Conservation (phyloP, 2,797 vertebrate genomes). For the Agapornis canus region DNA sequence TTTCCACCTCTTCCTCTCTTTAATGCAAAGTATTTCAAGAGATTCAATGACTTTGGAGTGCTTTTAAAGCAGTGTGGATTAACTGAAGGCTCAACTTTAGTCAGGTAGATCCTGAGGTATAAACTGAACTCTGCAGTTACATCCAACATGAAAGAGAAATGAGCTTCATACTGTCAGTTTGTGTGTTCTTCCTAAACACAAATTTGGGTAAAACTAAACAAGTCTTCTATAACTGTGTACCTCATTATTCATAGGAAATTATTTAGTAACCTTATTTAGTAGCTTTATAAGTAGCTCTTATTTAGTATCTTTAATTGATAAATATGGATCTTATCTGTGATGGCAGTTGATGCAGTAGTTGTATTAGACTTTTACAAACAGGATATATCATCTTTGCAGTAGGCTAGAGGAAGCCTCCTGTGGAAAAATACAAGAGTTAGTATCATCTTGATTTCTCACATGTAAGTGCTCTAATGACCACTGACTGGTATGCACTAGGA, state of each 20-base stretch:
- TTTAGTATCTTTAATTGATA: not conserved
- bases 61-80: not conserved
- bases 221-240: not conserved
- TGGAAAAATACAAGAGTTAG: not conserved
- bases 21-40: not conserved
- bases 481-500: not conserved
- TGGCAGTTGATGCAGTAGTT: not conserved
- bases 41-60: not conserved
- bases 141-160: not conserved
- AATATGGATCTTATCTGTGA: not conserved
- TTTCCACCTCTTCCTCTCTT: not conserved
- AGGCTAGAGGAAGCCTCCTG: not conserved
- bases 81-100: not conserved
- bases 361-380: slow-evolving; percentile 5
- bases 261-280: not conserved
- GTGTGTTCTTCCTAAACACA: not conserved
- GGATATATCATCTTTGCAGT: not conserved
- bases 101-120: not conserved
- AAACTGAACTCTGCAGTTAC: not conserved
- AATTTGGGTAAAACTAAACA: not conserved
- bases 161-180: not conserved
- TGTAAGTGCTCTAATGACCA: not conserved
- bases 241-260: not conserved
- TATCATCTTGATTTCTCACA: not conserved
- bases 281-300: not conserved